Evolutionary conservation across 2,888 invertebrate species (phyloP).

Genomic region (Ariolimax columbianus): DNA sequence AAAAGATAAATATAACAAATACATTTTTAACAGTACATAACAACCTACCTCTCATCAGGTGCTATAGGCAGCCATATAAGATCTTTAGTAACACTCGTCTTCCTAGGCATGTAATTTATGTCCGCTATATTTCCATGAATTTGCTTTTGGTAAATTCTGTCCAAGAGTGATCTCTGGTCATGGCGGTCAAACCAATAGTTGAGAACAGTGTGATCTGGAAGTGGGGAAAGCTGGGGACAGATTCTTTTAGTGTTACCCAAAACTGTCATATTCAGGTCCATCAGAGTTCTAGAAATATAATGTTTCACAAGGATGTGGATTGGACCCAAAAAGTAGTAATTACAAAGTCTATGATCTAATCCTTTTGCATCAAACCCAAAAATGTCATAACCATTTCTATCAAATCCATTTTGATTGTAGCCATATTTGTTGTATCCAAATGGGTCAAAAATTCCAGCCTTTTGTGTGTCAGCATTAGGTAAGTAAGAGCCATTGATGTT

Average conservation of each 20-base stretch:
- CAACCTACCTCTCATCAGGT: conserved; percentile 72
- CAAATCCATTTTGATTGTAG: conserved; percentile 71
- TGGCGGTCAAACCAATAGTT: conserved; percentile 67
- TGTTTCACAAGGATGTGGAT: conserved; percentile 72
- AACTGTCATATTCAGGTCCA: conserved; percentile 59
- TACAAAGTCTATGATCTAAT: conserved; percentile 70
- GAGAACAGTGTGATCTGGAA: conserved; percentile 62
- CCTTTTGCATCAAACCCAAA: conserved; percentile 75
- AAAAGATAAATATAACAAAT: background rate
- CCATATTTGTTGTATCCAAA: conserved; percentile 73
- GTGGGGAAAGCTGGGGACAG: conserved; percentile 63
- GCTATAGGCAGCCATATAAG: conserved; percentile 69
- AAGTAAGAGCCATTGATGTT: conserved; percentile 64
- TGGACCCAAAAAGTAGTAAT: conserved; percentile 72
- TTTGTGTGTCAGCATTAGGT: conserved; percentile 47
- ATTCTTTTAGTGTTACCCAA: conserved; percentile 64
- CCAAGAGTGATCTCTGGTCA: conserved; percentile 61
- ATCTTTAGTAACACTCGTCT: conserved; percentile 61
- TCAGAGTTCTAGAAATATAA: conserved; percentile 65
- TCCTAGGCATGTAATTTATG: conserved; percentile 52
- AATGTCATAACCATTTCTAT: conserved; percentile 73
- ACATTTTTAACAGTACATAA: background rate
- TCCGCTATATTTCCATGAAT: conserved; percentile 56
- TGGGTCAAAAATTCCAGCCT: conserved; percentile 59
- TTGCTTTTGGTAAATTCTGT: conserved; percentile 60